A percentile compares a stretch with the other conserved stretches of the same genome.
Conservation (phyloP, 2,113 vertebrate genomes). For the Amphiprion ocellaris region DNA sequence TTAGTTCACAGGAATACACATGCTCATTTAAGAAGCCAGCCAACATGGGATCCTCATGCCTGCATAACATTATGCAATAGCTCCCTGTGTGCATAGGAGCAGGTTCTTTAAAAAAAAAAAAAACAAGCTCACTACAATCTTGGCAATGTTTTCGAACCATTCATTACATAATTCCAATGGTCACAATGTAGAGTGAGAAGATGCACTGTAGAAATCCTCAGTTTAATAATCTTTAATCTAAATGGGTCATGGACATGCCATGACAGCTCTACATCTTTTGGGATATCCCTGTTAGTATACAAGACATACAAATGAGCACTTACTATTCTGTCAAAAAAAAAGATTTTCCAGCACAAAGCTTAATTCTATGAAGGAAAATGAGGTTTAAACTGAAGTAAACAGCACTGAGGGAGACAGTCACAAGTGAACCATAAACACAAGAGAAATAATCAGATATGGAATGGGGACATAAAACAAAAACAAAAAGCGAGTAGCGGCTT, state of each 20-base stretch:
- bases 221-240: conserved; percentile 41
- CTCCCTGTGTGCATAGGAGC: conserved; percentile 8
- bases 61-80: conserved; percentile 36
- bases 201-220: conserved; percentile 20
- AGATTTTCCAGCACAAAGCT: neutral
- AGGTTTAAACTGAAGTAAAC: conserved; percentile 10
- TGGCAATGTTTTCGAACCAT: conserved; percentile 23
- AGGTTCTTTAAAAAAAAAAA: conserved; percentile 21
- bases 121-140: neutral
- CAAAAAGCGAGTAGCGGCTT: neutral
- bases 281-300: conserved; percentile 17
- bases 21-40: conserved; percentile 4
- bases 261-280: conserved; percentile 31
- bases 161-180: conserved; percentile 29
- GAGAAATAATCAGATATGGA: conserved; percentile 35
- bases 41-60: conserved; percentile 24
- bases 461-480: neutral
- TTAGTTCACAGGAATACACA: conserved; percentile 1
- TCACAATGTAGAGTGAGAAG: neutral
- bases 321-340: neutral
- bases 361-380: conserved; percentile 10
- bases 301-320: conserved; percentile 10
- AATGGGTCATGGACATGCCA: conserved; percentile 45
- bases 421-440: neutral
- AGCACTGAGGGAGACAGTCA: conserved; percentile 1